A percentile compares a stretch with the other conserved stretches of the same genome.
These are phyloP conservation scores for Platycnemis pennipes DNA, from an alignment of 2,888 invertebrate genomes.

Conservation along the genomic window DNA sequence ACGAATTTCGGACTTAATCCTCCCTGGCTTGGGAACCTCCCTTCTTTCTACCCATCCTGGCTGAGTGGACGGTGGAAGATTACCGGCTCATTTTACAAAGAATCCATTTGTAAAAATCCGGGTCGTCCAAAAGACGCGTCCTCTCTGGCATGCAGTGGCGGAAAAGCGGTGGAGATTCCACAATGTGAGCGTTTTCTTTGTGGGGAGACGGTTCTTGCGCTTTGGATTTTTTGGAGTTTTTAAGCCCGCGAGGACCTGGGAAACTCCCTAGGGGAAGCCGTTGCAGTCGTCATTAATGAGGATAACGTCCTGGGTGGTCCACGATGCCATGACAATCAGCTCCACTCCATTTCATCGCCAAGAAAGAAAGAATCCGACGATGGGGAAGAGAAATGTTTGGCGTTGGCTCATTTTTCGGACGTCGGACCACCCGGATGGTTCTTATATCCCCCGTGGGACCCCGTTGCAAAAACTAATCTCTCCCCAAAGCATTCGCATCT, in stretches of 20 bases:
- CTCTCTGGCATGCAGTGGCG: neutral
- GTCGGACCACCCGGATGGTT: neutral
- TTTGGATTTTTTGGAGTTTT: neutral
- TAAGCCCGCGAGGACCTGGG: neutral
- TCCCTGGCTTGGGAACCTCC: neutral
- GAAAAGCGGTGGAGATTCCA: constrained; percentile 10
- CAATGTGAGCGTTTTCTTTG: neutral
- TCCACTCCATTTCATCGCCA: neutral
- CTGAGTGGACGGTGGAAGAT: neutral
- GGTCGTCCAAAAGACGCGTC: neutral
- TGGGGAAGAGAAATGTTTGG: neutral
- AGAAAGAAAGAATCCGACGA: neutral
- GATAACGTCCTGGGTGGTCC: constrained; percentile 7
- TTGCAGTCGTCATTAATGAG: neutral
- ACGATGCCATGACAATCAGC: neutral
- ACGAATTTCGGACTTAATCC: neutral
- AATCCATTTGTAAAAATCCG: neutral
- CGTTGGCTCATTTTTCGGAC: neutral
- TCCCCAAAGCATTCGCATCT: neutral
- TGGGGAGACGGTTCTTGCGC: neutral
- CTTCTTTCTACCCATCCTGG: neutral
- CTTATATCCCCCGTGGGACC: neutral
- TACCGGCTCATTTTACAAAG: neutral
- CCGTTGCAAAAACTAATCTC: constrained; percentile 3
- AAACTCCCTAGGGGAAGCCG: neutral